Percentiles rank a stretch among this genome's conserved stretches.
phyloP scores from a whole-genome alignment of 2,797 vertebrate species.

The Galaxias olidus region DNA sequence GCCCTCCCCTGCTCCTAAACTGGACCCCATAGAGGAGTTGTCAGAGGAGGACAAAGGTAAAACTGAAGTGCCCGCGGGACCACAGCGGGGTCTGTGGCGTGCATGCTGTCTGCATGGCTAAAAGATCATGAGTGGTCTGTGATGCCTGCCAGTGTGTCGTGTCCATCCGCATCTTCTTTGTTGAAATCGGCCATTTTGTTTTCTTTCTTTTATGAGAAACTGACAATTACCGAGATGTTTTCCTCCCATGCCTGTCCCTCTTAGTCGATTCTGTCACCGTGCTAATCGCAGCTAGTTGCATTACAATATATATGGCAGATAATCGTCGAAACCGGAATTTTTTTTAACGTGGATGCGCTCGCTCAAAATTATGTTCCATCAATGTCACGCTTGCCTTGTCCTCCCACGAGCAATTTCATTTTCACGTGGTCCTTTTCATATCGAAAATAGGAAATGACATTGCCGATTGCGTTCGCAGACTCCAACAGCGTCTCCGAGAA shows the following conservation, averaged over 20 bases:
- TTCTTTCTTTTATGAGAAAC: constrained; percentile 23
- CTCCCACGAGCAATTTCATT: not conserved
- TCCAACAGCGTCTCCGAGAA: constrained; percentile 67
- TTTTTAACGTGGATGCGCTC: too few relatives aligned
- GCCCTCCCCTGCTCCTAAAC: constrained; percentile 65
- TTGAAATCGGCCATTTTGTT: not conserved
- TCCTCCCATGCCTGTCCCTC: constrained; percentile 44
- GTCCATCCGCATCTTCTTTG: constrained; percentile 37
- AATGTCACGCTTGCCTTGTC: not conserved
- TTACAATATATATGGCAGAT: too few relatives aligned
- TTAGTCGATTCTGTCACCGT: not conserved
- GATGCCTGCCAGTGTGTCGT: constrained; percentile 24
- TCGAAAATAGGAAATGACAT: too few relatives aligned
- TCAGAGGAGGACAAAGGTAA: constrained; percentile 83
- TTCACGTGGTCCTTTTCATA: too few relatives aligned
- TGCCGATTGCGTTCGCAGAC: too few relatives aligned
- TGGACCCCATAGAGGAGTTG: constrained; percentile 82
- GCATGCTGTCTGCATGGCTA: constrained; percentile 71
- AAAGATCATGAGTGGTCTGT: too few relatives aligned
- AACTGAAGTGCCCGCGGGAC: constrained; percentile 14
- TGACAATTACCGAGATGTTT: constrained; percentile 18
- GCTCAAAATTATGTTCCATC: not conserved
- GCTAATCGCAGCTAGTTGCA: too few relatives aligned
- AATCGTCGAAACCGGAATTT: too few relatives aligned
- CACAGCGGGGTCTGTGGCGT: constrained; percentile 33